Percentiles rank a stretch among this genome's conserved stretches.
phyloP scores from a whole-genome alignment of 2,113 vertebrate species.

The Anguilla rostrata region DNA sequence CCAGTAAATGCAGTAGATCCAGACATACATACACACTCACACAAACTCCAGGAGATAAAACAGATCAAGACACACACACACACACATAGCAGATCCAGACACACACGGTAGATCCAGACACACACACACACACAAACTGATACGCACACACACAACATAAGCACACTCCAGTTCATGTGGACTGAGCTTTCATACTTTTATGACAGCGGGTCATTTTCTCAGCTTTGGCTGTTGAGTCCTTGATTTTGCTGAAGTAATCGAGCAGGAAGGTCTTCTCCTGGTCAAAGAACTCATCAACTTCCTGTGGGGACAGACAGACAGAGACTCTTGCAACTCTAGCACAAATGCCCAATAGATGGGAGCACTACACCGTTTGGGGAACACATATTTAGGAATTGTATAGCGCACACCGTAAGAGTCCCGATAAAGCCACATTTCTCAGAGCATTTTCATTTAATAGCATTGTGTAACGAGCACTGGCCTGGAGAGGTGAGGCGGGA shows the following conservation, averaged over 20 bases:
- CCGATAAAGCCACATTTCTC: neutral
- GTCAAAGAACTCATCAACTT: slow-evolving; percentile 97
- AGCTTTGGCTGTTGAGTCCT: slow-evolving; percentile 90
- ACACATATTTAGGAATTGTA: neutral
- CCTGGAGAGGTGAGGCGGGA: neutral
- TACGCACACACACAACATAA: neutral
- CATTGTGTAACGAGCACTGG: neutral
- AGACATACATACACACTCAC: neutral
- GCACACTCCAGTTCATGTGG: neutral
- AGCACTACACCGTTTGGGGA: neutral
- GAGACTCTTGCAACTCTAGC: neutral
- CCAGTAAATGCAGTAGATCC: neutral
- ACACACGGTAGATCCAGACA: too few relatives aligned
- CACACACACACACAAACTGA: neutral
- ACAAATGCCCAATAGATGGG: neutral
- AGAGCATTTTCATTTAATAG: neutral
- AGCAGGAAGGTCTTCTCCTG: slow-evolving; percentile 95
- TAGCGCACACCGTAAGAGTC: too few relatives aligned
- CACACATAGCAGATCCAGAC: neutral
- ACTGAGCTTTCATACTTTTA: slow-evolving; percentile 76
- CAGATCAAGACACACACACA: neutral
- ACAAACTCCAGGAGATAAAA: neutral
- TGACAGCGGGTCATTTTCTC: slow-evolving; percentile 95
- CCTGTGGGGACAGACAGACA: slow-evolving; percentile 64
- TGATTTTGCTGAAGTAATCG: slow-evolving; percentile 91